Conservation (phyloP, 2,888 invertebrate species). For the Allolobophora icterica region DNA sequence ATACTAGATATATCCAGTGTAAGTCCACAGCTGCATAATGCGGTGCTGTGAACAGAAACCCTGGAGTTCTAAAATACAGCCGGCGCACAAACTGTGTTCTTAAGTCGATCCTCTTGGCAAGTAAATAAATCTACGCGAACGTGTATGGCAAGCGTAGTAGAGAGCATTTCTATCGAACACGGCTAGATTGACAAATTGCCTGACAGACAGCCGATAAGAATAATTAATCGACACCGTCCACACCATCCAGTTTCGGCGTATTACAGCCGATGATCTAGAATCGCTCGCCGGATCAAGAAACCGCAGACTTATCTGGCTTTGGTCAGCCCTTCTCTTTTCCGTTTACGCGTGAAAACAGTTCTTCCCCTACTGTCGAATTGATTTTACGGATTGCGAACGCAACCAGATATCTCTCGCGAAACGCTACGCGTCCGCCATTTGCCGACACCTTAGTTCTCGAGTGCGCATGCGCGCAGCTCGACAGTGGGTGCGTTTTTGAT, state of each 20-base stretch:
- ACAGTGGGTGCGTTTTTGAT: neutral
- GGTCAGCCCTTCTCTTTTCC: neutral
- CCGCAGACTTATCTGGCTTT: neutral
- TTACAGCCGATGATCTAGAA: slow-evolving; percentile 17
- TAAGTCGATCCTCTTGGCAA: neutral
- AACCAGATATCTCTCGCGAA: neutral
- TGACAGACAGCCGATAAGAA: slow-evolving; percentile 22
- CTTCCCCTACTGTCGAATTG: neutral
- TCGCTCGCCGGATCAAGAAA: neutral
- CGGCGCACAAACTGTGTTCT: neutral
- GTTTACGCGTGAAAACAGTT: neutral
- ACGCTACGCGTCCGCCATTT: slow-evolving; percentile 5
- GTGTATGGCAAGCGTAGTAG: slow-evolving; percentile 17
- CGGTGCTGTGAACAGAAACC: too few relatives aligned
- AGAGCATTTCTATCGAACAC: neutral
- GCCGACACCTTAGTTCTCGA: neutral
- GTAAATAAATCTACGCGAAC: neutral
- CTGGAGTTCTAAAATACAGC: neutral
- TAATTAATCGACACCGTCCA: neutral
- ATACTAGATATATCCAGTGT: too few relatives aligned
- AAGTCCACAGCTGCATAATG: too few relatives aligned
- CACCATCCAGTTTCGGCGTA: neutral
- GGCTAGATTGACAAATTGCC: slow-evolving; percentile 25
- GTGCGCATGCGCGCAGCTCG: neutral
- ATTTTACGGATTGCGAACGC: neutral